Evolutionary conservation across 2,888 invertebrate genomes (phyloP).

Genomic region (Acrobasis repandana): DNA sequence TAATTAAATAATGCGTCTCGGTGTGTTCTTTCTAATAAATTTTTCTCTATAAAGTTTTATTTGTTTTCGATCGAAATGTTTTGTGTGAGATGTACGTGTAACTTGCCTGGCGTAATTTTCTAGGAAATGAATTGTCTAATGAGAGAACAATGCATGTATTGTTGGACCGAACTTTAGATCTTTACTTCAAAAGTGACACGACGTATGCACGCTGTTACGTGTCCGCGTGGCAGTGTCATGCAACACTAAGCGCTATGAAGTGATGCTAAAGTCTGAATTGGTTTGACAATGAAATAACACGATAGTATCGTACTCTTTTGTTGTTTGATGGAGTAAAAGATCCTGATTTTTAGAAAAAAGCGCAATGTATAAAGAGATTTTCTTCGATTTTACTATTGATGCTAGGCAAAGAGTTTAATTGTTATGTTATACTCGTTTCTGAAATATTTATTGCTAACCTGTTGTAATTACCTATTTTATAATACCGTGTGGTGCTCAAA

Average conservation of each 20-base stretch:
- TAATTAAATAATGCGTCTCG: conserved; percentile 55
- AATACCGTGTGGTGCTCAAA: conserved; percentile 58
- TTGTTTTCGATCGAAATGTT: conserved; percentile 48
- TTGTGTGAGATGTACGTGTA: conserved; percentile 30
- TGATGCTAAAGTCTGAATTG: no score
- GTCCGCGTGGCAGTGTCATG: no score
- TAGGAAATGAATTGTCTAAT: conserved; percentile 15
- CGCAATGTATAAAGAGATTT: conserved; percentile 8
- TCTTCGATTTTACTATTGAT: conserved; percentile 22
- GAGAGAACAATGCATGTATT: neutral
- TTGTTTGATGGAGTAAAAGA: neutral
- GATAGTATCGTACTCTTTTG: no score
- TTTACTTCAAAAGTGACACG: no score
- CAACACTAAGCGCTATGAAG: no score
- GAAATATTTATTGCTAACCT: conserved; percentile 31
- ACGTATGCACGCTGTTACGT: no score
- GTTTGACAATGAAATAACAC: no score
- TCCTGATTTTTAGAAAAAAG: conserved; percentile 15
- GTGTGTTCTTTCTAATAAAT: conserved; percentile 61
- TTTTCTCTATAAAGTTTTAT: conserved; percentile 47
- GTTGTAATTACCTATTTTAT: conserved; percentile 28
- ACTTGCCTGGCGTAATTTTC: conserved; percentile 10
- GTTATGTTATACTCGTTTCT: conserved; percentile 24
- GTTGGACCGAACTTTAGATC: no score
- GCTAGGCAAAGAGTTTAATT: conserved; percentile 17